phyloP scores from a whole-genome alignment of 2,797 vertebrate species.

The Nannoperca obscura region DNA sequence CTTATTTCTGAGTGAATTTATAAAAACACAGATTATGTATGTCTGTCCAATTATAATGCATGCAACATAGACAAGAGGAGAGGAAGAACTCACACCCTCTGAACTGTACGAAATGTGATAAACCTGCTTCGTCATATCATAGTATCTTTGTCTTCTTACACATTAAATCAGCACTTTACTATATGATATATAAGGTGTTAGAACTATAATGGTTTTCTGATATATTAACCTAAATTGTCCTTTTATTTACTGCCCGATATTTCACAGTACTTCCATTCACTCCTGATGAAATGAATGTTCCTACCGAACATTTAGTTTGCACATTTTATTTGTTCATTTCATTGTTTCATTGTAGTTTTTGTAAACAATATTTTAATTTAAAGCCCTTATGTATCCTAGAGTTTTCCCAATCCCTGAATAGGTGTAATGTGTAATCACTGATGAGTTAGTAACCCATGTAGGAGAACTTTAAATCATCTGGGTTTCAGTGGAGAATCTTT shows the following conservation, averaged over 20 bases:
- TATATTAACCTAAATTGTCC: conserved; percentile 9
- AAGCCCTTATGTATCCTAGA: neutral
- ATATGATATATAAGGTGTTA: conserved; percentile 14
- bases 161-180: conserved; percentile 17
- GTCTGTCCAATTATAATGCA: conserved; percentile 16
- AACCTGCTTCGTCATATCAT: neutral
- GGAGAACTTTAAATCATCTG: conserved; percentile 5
- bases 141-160: conserved; percentile 7
- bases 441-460: conserved; percentile 14
- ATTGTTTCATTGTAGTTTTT: neutral
- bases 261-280: conserved; percentile 22
- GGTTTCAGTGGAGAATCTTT: neutral
- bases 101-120: neutral
- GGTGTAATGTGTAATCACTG: neutral
- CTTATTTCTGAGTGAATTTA: conserved; percentile 39
- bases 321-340: neutral
- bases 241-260: conserved; percentile 21
- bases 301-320: neutral
- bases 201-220: neutral
- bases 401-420: neutral
- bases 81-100: conserved; percentile 11
- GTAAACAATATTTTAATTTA: neutral
- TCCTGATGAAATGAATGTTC: conserved; percentile 16
- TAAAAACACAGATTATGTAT: conserved; percentile 15
- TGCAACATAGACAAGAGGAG: conserved; percentile 10